A percentile compares a stretch with the other conserved stretches of the same genome.
phyloP scores from a whole-genome alignment of 2,113 vertebrate species.

The Xiphophorus maculatus region DNA sequence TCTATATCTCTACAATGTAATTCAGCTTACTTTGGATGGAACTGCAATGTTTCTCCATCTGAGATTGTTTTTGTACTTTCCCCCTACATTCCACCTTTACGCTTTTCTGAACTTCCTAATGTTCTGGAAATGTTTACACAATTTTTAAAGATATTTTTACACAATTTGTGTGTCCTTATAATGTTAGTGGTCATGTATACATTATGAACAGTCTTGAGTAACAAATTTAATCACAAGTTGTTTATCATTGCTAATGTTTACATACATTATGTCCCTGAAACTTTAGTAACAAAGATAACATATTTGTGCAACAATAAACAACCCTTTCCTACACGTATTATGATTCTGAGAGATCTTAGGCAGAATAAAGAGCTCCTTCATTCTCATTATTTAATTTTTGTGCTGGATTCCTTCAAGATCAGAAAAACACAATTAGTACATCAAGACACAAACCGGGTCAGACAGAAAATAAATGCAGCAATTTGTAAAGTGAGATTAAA shows the following conservation, averaged over 20 bases:
- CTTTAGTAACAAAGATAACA: slow-evolving; percentile 36
- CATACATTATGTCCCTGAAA: slow-evolving; percentile 10
- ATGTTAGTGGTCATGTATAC: slow-evolving; percentile 9
- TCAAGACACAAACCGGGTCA: neutral
- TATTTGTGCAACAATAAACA: slow-evolving; percentile 21
- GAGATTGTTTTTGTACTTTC: slow-evolving; percentile 17
- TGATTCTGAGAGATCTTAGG: slow-evolving; percentile 4
- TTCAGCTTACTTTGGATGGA: neutral
- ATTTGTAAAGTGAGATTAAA: slow-evolving; percentile 5
- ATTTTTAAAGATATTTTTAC: neutral
- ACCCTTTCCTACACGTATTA: neutral
- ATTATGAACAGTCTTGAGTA: neutral
- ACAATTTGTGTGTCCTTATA: neutral
- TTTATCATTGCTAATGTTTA: slow-evolving; percentile 4
- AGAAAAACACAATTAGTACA: slow-evolving; percentile 11
- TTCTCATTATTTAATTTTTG: neutral
- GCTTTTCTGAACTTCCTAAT: neutral
- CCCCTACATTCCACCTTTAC: neutral
- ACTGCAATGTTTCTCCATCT: slow-evolving; percentile 5
- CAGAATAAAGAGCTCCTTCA: neutral
- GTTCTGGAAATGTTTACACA: neutral
- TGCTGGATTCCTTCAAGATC: neutral
- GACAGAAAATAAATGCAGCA: neutral
- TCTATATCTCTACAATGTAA: slow-evolving; percentile 2
- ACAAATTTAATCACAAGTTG: slow-evolving; percentile 7